Conservation (phyloP, 2,113 vertebrate species). For the Aegithalos caudatus region DNA sequence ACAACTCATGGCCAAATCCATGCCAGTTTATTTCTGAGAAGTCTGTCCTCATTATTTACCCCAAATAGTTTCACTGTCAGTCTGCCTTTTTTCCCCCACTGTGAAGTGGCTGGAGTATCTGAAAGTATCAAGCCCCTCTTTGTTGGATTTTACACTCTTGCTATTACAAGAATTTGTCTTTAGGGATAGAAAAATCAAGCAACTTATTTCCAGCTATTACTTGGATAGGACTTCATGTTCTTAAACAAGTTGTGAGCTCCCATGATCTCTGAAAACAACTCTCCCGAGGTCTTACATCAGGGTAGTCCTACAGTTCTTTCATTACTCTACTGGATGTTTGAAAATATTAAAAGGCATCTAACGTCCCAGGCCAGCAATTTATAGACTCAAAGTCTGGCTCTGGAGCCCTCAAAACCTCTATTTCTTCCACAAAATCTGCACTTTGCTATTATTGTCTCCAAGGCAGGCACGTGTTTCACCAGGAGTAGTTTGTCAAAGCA, state of each 20-base stretch:
- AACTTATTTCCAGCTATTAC: constrained; percentile 63
- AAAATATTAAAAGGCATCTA: constrained; percentile 68
- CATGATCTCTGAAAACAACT: constrained; percentile 51
- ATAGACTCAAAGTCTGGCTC: not conserved
- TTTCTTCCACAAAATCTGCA: constrained; percentile 22
- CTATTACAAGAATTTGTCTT: constrained; percentile 65
- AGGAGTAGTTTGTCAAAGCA: constrained; percentile 45
- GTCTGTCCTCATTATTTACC: constrained; percentile 56
- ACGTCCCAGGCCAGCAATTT: constrained; percentile 61
- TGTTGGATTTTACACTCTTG: constrained; percentile 57
- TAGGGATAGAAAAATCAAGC: constrained; percentile 58
- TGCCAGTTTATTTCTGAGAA: constrained; percentile 50
- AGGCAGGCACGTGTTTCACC: constrained; percentile 30
- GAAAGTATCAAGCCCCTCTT: constrained; percentile 42
- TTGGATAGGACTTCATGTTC: constrained; percentile 50
- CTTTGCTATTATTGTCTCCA: constrained; percentile 6
- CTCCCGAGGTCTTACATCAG: constrained; percentile 41
- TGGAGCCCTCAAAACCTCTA: constrained; percentile 28
- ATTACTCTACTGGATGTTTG: constrained; percentile 61
- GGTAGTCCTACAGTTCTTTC: constrained; percentile 54
- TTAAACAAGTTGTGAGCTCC: constrained; percentile 58
- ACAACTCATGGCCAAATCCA: constrained; percentile 58
- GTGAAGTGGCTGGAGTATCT: not conserved
- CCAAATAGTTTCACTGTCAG: constrained; percentile 48
- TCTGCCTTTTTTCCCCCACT: not conserved